These are phyloP conservation scores for Acanthurus leucopareius DNA, from an alignment of 2,797 vertebrate species.

Conservation along the genomic window DNA sequence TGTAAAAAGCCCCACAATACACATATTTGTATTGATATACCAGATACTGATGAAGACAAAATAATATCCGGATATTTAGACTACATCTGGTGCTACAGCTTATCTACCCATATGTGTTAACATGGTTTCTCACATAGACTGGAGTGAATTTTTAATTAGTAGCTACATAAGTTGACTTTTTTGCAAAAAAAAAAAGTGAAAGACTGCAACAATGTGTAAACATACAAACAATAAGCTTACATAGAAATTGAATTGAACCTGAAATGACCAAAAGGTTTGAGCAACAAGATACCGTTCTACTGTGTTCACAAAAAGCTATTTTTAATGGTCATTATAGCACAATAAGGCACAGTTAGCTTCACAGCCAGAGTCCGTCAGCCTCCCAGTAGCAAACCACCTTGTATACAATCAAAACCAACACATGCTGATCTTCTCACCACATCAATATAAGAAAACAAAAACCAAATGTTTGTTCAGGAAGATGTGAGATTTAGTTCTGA, in stretches of 20 bases:
- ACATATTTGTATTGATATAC: not conserved
- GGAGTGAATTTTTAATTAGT: not conserved
- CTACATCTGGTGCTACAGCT: constrained; percentile 7
- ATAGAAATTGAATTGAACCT: not conserved
- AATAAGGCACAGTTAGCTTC: constrained; percentile 79
- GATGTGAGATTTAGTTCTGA: constrained; percentile 12
- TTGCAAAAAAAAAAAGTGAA: constrained; percentile 6
- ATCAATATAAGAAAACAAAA: not conserved
- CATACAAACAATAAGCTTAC: constrained; percentile 8
- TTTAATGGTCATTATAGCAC: constrained; percentile 40
- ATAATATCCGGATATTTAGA: constrained; percentile 8
- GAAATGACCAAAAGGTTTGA: constrained; percentile 1
- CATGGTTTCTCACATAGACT: not conserved
- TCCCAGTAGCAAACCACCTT: constrained; percentile 53
- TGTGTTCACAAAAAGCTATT: constrained; percentile 7
- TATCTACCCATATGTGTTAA: constrained; percentile 7
- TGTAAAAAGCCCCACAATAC: constrained; percentile 9
- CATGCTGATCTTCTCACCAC: not conserved
- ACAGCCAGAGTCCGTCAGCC: constrained; percentile 48
- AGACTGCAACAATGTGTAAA: constrained; percentile 47
- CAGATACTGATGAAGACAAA: not conserved
- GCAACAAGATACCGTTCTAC: constrained; percentile 4
- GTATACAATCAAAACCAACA: constrained; percentile 38
- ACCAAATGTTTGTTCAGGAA: constrained; percentile 2
- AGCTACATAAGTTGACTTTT: not conserved